Conservation (phyloP, 2,113 vertebrate genomes). For the Brachionichthys hirsutus region DNA sequence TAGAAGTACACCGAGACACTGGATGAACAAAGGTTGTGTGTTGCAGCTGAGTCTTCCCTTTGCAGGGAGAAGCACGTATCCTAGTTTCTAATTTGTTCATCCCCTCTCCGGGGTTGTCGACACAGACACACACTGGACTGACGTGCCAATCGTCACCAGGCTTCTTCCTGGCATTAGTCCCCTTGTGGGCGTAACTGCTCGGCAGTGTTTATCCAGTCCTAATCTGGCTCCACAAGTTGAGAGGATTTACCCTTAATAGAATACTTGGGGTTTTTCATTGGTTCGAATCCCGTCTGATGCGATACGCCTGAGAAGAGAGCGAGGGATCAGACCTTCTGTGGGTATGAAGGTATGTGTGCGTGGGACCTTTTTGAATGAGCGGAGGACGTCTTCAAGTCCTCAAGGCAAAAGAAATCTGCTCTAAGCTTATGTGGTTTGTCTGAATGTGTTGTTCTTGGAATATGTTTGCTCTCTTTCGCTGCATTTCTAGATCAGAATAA, state of each 20-base stretch:
- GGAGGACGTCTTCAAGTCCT: constrained; percentile 6
- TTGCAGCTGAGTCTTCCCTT: constrained; percentile 52
- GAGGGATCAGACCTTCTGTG: constrained; percentile 27
- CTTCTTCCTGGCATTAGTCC: constrained; percentile 52
- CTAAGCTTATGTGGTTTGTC: constrained; percentile 19
- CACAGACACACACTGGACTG: constrained; percentile 15
- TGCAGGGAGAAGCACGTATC: constrained; percentile 56
- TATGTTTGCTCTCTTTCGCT: constrained; percentile 26
- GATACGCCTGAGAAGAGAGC: constrained; percentile 30
- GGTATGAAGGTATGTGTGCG: constrained; percentile 28
- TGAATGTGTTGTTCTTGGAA: constrained; percentile 27
- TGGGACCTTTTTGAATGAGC: constrained; percentile 27
- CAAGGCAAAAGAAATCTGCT: background rate
- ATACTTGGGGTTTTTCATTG: constrained; percentile 58
- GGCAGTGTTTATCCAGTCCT: constrained; percentile 54
- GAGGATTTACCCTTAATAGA: constrained; percentile 67
- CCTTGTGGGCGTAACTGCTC: constrained; percentile 45
- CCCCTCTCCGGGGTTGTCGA: constrained; percentile 58
- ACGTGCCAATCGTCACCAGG: constrained; percentile 44
- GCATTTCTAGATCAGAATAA: background rate
- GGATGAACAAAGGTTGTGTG: constrained; percentile 36
- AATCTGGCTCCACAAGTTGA: constrained; percentile 61
- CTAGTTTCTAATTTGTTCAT: constrained; percentile 58
- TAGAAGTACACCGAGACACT: background rate
- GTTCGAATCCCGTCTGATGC: constrained; percentile 58